phyloP scores from a whole-genome alignment of 2,797 vertebrate species.

The Coregonus suidteri region DNA sequence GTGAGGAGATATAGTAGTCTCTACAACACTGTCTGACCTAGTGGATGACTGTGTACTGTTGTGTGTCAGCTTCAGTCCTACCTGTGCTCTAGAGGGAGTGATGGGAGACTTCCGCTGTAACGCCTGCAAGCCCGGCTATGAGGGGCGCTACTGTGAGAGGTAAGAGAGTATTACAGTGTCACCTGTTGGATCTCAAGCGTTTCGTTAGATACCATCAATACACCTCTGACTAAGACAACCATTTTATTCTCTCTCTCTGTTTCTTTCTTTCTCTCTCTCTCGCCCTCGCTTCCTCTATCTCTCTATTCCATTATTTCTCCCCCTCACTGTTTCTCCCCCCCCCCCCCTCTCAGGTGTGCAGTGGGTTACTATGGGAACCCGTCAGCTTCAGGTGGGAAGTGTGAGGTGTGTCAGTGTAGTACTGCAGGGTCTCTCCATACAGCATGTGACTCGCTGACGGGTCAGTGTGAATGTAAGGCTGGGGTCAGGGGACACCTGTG shows the following conservation, averaged over 20 bases:
- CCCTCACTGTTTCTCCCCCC: neutral
- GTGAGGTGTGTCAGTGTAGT: conserved; percentile 80
- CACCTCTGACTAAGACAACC: no score
- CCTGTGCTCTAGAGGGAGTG: conserved; percentile 80
- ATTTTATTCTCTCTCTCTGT: no score
- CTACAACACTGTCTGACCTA: neutral
- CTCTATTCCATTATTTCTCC: no score
- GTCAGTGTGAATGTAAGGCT: conserved; percentile 84
- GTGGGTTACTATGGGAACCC: conserved; percentile 87
- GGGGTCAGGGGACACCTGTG: conserved; percentile 86
- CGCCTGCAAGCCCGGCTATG: conserved; percentile 84
- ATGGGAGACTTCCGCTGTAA: conserved; percentile 81
- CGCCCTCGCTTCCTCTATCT: neutral
- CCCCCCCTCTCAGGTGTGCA: conserved; percentile 78
- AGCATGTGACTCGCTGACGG: conserved; percentile 75
- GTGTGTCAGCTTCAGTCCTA: conserved; percentile 87
- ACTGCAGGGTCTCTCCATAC: conserved; percentile 73
- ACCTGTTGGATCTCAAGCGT: no score
- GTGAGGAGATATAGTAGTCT: neutral
- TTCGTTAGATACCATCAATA: no score
- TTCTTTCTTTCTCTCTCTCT: neutral
- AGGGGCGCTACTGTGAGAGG: conserved; percentile 91
- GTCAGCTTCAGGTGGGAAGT: conserved; percentile 65
- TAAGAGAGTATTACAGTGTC: conserved; percentile 37
- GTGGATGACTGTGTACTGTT: conserved; percentile 1